Evolutionary conservation across 2,888 invertebrate species (phyloP).

Genomic region (Neoascia interrupta): DNA sequence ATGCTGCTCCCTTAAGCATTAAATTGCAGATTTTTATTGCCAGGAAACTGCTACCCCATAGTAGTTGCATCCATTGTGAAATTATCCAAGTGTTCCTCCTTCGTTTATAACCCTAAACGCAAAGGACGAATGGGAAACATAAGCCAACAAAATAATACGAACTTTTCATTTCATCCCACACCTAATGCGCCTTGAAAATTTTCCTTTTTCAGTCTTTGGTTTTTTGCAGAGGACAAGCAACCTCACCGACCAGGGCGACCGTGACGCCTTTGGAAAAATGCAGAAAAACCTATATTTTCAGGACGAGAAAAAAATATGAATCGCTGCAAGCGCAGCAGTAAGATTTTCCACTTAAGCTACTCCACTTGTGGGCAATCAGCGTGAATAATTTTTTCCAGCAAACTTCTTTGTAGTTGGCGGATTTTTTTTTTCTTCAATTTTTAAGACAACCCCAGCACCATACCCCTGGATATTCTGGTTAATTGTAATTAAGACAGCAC

Average conservation of each 20-base stretch:
- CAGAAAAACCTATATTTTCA: slow-evolving; percentile 41
- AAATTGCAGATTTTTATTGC: slow-evolving; percentile 25
- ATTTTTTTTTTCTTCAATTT: neutral
- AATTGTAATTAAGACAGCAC: slow-evolving; percentile 40
- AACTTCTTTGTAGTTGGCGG: neutral
- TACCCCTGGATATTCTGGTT: neutral
- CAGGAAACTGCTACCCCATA: neutral
- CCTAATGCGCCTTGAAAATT: slow-evolving; percentile 6
- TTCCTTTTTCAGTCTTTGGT: neutral
- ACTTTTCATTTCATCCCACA: slow-evolving; percentile 7
- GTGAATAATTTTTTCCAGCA: slow-evolving; percentile 23
- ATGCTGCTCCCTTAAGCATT: slow-evolving; percentile 16
- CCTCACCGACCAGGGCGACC: neutral
- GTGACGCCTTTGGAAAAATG: slow-evolving; percentile 1
- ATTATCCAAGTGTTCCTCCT: neutral
- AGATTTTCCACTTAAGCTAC: slow-evolving; percentile 11
- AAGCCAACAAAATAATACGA: slow-evolving; percentile 10
- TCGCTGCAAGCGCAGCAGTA: neutral
- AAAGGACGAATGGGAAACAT: slow-evolving; percentile 3
- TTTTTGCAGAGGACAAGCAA: neutral
- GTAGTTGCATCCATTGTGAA: neutral
- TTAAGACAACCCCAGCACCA: neutral
- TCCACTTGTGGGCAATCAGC: slow-evolving; percentile 17
- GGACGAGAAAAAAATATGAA: slow-evolving; percentile 5
- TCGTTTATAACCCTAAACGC: neutral